These are phyloP conservation scores for Ophioderma brevispina DNA, from an alignment of 35 echinoderm and acorn worm genomes.

Conservation along the genomic window DNA sequence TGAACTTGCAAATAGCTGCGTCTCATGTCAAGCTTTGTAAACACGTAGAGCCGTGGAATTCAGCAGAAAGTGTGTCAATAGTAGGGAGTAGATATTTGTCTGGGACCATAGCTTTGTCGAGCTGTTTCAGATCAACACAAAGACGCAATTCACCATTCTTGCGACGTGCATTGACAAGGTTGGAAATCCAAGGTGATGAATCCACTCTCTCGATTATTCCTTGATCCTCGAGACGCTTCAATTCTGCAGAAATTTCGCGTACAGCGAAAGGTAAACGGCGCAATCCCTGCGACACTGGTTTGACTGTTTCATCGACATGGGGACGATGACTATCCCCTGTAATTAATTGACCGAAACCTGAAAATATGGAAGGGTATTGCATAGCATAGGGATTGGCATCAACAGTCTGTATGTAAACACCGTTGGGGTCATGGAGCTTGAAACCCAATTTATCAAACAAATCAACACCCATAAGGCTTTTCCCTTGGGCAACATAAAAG, in stretches of 20 bases:
- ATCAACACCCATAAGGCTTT: constrained; percentile 32
- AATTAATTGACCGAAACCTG: background rate
- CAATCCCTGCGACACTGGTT: background rate
- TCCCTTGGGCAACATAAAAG: background rate
- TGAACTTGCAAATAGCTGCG: background rate
- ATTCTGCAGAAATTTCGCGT: constrained; percentile 20
- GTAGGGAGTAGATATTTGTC: constrained; percentile 8
- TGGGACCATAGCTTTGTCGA: constrained; percentile 9
- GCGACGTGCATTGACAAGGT: constrained; percentile 10
- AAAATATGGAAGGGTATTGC: constrained; percentile 7
- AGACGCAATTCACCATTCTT: constrained; percentile 23
- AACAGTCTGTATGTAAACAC: constrained; percentile 1
- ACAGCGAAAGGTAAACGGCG: constrained; percentile 23
- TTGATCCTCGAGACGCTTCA: background rate
- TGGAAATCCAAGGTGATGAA: constrained; percentile 2
- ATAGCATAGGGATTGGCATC: background rate
- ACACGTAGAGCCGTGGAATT: background rate
- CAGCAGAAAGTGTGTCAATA: background rate
- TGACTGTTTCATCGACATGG: background rate
- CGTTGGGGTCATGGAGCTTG: background rate
- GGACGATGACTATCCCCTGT: background rate
- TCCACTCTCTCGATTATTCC: constrained; percentile 24
- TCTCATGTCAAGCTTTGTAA: background rate
- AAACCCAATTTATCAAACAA: constrained; percentile 24
- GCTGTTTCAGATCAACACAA: constrained; percentile 32